These are phyloP conservation scores for Scaptomyza polygonia DNA, from an alignment of 2,888 invertebrate species.

Conservation along the genomic window DNA sequence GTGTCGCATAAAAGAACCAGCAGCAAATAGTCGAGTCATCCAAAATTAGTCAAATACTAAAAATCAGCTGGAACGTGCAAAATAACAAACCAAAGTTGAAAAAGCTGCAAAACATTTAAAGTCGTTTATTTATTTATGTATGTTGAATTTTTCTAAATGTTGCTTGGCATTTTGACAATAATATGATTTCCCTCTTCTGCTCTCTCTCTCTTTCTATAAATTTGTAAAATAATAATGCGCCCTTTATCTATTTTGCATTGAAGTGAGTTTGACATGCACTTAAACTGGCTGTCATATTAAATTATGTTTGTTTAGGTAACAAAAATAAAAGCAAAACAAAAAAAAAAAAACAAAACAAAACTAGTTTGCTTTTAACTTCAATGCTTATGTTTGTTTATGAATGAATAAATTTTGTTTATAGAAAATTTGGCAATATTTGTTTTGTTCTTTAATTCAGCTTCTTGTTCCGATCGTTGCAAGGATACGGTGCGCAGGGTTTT, in stretches of 20 bases:
- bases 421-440: neutral
- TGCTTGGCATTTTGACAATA: neutral
- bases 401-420: neutral
- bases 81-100: neutral
- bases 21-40: constrained; percentile 8
- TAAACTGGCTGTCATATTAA: constrained; percentile 1
- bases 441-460: neutral
- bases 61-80: neutral
- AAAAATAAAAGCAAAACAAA: neutral
- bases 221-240: neutral
- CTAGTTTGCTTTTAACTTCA: neutral
- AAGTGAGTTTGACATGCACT: neutral
- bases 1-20: constrained; percentile 32
- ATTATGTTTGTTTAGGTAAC: constrained; percentile 2
- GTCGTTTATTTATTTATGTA: neutral
- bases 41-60: constrained; percentile 16
- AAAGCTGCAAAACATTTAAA: neutral
- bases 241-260: neutral
- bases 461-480: constrained; percentile 8
- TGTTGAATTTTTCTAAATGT: neutral
- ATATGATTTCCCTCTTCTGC: neutral
- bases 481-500: constrained; percentile 5
- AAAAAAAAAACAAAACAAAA: neutral
- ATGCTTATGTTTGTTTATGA: constrained; percentile 2
- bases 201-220: neutral